phyloP scores from a whole-genome alignment of 2,888 invertebrate genomes.

The Apamea crenata region DNA sequence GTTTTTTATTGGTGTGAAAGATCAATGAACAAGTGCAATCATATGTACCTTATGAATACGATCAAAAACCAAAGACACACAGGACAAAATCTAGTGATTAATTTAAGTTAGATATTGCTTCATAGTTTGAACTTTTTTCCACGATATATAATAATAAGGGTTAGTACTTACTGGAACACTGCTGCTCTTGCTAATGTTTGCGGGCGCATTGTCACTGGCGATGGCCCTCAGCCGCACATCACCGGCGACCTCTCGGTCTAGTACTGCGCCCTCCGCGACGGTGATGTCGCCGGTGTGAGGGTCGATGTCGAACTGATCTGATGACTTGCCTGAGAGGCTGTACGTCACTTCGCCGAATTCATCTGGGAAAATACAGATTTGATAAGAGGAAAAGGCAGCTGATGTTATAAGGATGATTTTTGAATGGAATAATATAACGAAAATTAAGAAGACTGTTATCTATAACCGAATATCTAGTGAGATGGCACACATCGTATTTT shows the following conservation, averaged over 20 bases:
- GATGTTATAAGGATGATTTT: neutral
- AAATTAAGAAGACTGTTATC: no score
- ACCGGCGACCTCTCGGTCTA: constrained; percentile 94
- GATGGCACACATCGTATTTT: no score
- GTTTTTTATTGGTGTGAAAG: neutral
- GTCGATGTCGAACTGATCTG: constrained; percentile 93
- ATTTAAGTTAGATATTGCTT: neutral
- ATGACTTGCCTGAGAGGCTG: constrained; percentile 93
- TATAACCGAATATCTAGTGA: no score
- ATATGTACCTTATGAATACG: neutral
- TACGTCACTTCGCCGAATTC: constrained; percentile 95
- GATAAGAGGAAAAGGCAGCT: neutral
- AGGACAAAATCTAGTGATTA: neutral
- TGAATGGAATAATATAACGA: neutral
- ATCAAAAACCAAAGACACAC: neutral
- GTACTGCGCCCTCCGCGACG: constrained; percentile 92
- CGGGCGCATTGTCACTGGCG: constrained; percentile 95
- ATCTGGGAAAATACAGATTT: constrained; percentile 77
- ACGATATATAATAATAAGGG: neutral
- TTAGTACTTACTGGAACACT: constrained; percentile 92
- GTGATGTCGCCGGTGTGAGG: constrained; percentile 93
- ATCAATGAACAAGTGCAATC: no score
- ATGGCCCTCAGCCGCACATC: constrained; percentile 94
- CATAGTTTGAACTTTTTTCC: neutral
- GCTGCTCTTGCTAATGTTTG: constrained; percentile 92